These are phyloP conservation scores for Ligdia adustata DNA, from an alignment of 2,888 invertebrate genomes.

Conservation along the genomic window DNA sequence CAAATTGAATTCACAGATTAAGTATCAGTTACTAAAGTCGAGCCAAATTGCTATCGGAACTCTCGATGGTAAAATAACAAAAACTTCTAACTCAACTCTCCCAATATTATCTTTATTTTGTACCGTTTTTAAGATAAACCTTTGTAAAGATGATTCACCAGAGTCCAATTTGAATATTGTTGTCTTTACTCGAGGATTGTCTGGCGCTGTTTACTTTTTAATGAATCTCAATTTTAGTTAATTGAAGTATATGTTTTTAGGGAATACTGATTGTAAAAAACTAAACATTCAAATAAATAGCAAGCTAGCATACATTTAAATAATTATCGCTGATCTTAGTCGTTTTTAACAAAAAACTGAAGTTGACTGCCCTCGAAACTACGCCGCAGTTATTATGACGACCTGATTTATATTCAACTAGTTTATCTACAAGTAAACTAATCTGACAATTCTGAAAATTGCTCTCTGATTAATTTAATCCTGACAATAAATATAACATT, in stretches of 20 bases:
- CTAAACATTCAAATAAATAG: too few species aligned
- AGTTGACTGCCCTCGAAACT: too few species aligned
- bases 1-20: constrained; percentile 44
- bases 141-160: constrained; percentile 21
- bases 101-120: constrained; percentile 22
- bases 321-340: too few species aligned
- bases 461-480: too few species aligned
- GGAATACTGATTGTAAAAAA: too few species aligned
- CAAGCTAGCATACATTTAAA: too few species aligned
- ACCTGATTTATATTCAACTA: too few species aligned
- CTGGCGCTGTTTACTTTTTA: constrained; percentile 14
- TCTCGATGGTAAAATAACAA: constrained; percentile 34
- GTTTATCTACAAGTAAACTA: too few species aligned
- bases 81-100: constrained; percentile 28
- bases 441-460: too few species aligned
- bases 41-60: constrained; percentile 27
- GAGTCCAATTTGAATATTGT: constrained; percentile 28
- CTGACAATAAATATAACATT: too few species aligned
- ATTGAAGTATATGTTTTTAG: not conserved
- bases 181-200: constrained; percentile 19
- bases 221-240: constrained; percentile 11
- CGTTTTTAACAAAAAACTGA: too few species aligned
- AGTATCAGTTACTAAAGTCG: constrained; percentile 6
- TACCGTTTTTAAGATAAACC: constrained; percentile 27
- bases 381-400: too few species aligned